Evolutionary conservation across 2,797 vertebrate species (phyloP), one percentile per base, ranked within the genome.

Genomic region (Muscicapa comitata): DNA sequence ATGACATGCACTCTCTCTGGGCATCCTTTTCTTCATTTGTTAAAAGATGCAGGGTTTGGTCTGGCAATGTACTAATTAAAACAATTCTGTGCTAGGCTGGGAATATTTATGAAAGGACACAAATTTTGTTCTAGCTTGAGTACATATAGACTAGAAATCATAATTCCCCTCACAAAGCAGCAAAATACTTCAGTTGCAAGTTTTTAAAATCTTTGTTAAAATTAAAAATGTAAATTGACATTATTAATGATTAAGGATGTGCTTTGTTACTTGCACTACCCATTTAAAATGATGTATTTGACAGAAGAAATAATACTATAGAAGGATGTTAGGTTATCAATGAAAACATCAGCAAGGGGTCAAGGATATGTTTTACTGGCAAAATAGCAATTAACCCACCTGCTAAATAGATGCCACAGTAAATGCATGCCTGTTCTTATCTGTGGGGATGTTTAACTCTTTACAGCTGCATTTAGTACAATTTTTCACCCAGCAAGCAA

Each of bases 1-100:
- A 91, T 29, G 70, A 87, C 78, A 62, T 29, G 67, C 66, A 53
- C 38, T 74, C 72, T 86, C 72, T 58, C 75, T 75, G 81, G 91
- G 86, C 75, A 95, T 65, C 71, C 83, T 68, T 82, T 75, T 61
- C 55, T 55, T 71, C 55, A 73, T 67, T 70, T 82, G 72, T 67
- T 65, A 87, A 92, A 87, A 50, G 57, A 79, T 74, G 72, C 57
- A 92, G 26, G 28, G 45, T 26, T 65, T 37, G 29, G 26, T 61
- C 62, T 68, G 38, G 33, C 31, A 62, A 58, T 37, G 25, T 55
- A 58, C 42, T 86, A 68, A 92, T 65, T 83, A 81, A 68, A 92
- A 54, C 42, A 89, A 80, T 68, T 50, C 58, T 45, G 7, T 55
- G 47, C 26, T 58, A 86, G 33, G 31, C 88, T 51, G 18, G 37